phyloP scores from a whole-genome alignment of 1,140 invertebrate species.

The Plodia interpunctella region DNA sequence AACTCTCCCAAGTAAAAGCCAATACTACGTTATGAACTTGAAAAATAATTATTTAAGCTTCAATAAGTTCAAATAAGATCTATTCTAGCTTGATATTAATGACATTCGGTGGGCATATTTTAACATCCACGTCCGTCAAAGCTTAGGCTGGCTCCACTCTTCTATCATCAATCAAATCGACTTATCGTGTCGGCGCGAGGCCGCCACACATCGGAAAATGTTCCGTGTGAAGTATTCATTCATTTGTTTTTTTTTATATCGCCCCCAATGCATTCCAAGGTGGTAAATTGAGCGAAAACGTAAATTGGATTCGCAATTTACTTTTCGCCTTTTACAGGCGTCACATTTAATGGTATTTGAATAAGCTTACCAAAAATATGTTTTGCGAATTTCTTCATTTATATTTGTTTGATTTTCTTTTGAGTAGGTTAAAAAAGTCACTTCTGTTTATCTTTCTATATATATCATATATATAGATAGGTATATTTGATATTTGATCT shows the following conservation, averaged over 20 bases:
- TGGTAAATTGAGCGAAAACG: conserved; percentile 8
- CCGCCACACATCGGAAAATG: conserved; percentile 17
- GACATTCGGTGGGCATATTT: conserved; percentile 19
- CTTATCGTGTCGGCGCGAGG: conserved; percentile 33
- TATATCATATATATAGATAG: too few relatives aligned
- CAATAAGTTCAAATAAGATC: neutral
- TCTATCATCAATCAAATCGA: conserved; percentile 45
- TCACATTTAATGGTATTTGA: conserved; percentile 4
- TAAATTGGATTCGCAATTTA: conserved; percentile 7
- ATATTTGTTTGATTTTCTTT: too few relatives aligned
- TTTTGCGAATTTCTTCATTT: too few relatives aligned
- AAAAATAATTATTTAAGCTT: neutral
- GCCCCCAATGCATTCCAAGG: conserved; percentile 3
- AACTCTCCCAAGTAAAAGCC: neutral
- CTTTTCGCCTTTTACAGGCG: neutral
- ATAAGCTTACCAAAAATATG: neutral
- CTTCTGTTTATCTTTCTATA: too few relatives aligned
- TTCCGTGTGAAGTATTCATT: conserved; percentile 1
- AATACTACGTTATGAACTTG: neutral
- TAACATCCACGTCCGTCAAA: conserved; percentile 32
- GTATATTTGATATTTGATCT: too few relatives aligned
- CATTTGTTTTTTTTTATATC: neutral
- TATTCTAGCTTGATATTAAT: conserved; percentile 21
- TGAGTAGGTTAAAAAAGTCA: too few relatives aligned
- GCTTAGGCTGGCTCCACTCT: conserved; percentile 28